Percentiles rank a stretch among this genome's conserved stretches.
Conservation (phyloP, 2,113 vertebrate species). For the Dissostichus mawsoni region DNA sequence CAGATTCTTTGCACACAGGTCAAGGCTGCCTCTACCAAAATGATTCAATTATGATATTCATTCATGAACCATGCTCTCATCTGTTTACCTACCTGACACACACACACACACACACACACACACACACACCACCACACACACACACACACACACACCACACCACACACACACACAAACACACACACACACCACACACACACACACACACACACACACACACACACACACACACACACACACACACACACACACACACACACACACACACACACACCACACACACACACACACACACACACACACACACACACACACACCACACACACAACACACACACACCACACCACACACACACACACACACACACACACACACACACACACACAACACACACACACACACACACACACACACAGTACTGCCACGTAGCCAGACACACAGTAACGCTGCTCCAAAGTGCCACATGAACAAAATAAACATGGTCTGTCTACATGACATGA, state of each 20-base stretch:
- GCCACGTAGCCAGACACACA: constrained; percentile 49
- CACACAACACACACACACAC: neutral
- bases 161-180: no score
- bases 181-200: no score
- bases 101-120: constrained; percentile 40
- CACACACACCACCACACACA: neutral
- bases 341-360: no score
- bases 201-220: no score
- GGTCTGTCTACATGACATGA: constrained; percentile 26
- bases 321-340: no score
- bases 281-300: no score
- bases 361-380: no score
- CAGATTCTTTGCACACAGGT: neutral
- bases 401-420: neutral
- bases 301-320: no score
- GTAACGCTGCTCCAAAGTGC: constrained; percentile 57
- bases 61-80: constrained; percentile 26
- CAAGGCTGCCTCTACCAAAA: neutral
- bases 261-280: no score
- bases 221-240: no score
- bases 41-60: neutral
- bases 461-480: constrained; percentile 69
- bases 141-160: no score
- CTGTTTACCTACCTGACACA: constrained; percentile 33
- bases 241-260: no score